Evolutionary conservation across 2,888 invertebrate genomes (phyloP).

Genomic region (Drymonia ruficornis): DNA sequence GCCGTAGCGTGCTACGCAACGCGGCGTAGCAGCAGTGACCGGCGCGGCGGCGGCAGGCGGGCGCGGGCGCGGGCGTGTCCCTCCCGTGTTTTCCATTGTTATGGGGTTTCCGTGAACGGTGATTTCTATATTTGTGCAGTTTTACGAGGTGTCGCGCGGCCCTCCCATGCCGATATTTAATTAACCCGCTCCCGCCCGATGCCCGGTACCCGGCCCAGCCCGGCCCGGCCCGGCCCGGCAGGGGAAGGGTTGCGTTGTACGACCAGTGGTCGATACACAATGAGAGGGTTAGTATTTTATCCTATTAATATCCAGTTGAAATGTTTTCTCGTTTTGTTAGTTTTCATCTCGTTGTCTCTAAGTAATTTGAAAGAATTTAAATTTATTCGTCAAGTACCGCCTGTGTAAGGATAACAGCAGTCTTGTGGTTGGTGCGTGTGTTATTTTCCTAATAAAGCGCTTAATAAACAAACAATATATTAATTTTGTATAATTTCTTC

Average conservation of each 20-base stretch:
- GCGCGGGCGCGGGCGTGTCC: constrained; percentile 18
- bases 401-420: too few species aligned
- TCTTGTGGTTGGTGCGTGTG: too few species aligned
- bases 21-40: constrained; percentile 21
- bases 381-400: too few species aligned
- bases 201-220: constrained; percentile 6
- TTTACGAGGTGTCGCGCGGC: constrained; percentile 41
- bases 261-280: not conserved
- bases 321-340: not conserved
- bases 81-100: constrained; percentile 39
- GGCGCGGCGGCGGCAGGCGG: constrained; percentile 13
- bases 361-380: not conserved
- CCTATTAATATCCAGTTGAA: not conserved
- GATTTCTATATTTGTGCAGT: constrained; percentile 59
- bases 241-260: constrained; percentile 6
- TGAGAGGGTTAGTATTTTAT: not conserved
- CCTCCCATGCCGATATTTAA: constrained; percentile 44
- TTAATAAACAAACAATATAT: too few species aligned
- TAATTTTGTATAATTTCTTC: too few species aligned
- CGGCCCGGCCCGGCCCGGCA: constrained; percentile 4
- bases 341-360: not conserved
- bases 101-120: constrained; percentile 54
- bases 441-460: too few species aligned
- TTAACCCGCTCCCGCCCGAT: constrained; percentile 27
- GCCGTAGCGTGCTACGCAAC: constrained; percentile 18